Conservation (phyloP, 1,140 invertebrate genomes). For the Calliopsis andreniformis region DNA sequence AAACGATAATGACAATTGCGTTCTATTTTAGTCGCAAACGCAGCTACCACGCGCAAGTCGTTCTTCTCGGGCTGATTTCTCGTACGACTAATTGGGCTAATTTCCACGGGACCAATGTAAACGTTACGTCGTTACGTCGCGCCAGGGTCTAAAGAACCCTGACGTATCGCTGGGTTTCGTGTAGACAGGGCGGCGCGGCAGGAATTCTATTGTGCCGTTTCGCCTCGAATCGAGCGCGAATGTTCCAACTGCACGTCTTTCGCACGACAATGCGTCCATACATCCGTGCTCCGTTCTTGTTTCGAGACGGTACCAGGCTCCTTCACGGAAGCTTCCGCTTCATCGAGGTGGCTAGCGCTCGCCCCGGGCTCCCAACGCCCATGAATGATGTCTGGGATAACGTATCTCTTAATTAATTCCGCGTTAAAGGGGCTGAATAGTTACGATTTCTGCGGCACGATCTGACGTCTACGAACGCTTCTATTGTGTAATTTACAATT, state of each 20-base stretch:
- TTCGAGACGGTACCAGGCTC: conserved; percentile 32
- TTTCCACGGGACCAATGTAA: conserved; percentile 70
- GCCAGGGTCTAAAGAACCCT: conserved; percentile 54
- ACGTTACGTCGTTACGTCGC: conserved; percentile 59
- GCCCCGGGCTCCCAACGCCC: neutral
- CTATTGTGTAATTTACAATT: conserved; percentile 9
- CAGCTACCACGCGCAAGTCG: conserved; percentile 23
- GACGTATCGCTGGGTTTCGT: conserved; percentile 58
- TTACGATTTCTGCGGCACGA: conserved; percentile 15
- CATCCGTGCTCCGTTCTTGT: conserved; percentile 27
- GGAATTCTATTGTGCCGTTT: conserved; percentile 50
- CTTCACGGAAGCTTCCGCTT: conserved; percentile 6
- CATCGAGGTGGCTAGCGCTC: conserved; percentile 9
- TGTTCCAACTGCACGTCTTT: conserved; percentile 52
- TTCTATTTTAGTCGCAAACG: conserved; percentile 4
- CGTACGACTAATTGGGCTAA: conserved; percentile 70
- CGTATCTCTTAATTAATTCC: conserved; percentile 51
- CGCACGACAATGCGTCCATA: conserved; percentile 43
- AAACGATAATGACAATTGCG: conserved; percentile 9
- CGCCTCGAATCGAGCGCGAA: conserved; percentile 25
- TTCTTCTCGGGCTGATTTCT: conserved; percentile 21
- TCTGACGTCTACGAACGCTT: neutral
- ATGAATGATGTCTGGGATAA: conserved; percentile 33
- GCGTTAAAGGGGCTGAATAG: conserved; percentile 29
- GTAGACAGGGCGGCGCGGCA: conserved; percentile 13